These are phyloP conservation scores for Siderastrea siderea DNA, from an alignment of 92 coral and sea anemone species.

Conservation along the genomic window DNA sequence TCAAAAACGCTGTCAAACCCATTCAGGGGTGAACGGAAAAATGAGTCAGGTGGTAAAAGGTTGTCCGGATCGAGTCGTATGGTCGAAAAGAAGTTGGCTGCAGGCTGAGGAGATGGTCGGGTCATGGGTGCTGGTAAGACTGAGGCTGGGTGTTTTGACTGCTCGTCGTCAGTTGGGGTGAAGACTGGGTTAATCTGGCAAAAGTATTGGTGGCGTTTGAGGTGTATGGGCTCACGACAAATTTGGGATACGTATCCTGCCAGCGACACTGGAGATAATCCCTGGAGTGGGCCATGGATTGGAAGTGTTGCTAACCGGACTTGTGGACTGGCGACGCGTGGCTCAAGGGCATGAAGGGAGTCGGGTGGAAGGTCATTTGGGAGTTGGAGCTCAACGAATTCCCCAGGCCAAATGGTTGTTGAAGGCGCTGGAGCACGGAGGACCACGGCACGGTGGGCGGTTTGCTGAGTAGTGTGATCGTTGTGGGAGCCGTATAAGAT, in stretches of 20 bases:
- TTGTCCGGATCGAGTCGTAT: conserved; percentile 30
- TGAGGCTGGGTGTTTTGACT: background rate
- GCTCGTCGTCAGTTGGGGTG: background rate
- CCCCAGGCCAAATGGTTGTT: conserved; percentile 67
- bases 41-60: conserved; percentile 20
- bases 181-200: conserved; percentile 25
- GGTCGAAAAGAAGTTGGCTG: background rate
- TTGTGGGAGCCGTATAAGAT: conserved; percentile 45
- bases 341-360: conserved; percentile 64
- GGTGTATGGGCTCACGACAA: conserved; percentile 47
- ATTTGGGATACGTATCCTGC: conserved; percentile 67
- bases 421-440: conserved; percentile 64
- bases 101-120: background rate
- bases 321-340: conserved; percentile 56
- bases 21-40: conserved; percentile 3
- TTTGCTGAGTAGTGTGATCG: conserved; percentile 2
- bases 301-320: background rate
- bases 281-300: conserved; percentile 32
- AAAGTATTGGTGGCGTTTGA: conserved; percentile 15
- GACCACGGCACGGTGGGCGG: conserved; percentile 66
- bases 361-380: conserved; percentile 57
- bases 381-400: conserved; percentile 2
- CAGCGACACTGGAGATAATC: conserved; percentile 61
- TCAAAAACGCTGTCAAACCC: conserved; percentile 42
- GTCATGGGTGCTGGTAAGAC: background rate